Evolutionary conservation across 1,140 invertebrate species (phyloP), one percentile per base, ranked within the genome.

Genomic region (Odontomachus brunneus): DNA sequence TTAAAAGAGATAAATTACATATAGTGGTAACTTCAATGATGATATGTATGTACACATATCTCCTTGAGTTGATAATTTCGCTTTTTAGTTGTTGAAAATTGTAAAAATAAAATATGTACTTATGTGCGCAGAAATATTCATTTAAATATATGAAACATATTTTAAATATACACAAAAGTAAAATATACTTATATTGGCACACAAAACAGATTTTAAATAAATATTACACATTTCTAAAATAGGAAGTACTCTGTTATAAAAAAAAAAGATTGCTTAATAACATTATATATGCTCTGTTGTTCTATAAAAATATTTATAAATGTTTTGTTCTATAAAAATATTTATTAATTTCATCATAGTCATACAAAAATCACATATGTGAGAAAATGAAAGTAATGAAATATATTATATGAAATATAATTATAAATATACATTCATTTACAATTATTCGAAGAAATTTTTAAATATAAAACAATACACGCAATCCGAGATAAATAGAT

Each of bases 281-380:
- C 38, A 26, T n/a, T 38, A 71, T 33, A 24, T 26, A 44, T 44
- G 38, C 9, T 7, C 38, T 48, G 22, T 49, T 26, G 62, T 62
- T 49, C 49, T 62, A 60, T 73, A 63, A 62, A n/a, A n/a, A n/a
- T n/a, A n/a, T n/a, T n/a, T 38, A 71, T 33, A 24, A 24, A 44
- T 44, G 38, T 11, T 7, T 49, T 26, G 62, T 62, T 49, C 49
- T 62, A 60, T 73, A 63, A 62, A 59, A 48, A 62, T 74, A 62
- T 74, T 74, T 55, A 71, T 71, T 72, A 49, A 62, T 62, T 60
- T 60, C 15, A n/a, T 44, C 26, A 4, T 24, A 74, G 19, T 29
- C 22, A 17, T 48, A 29, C n/a, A 53, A 74, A 62, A 62, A n/a
- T 11, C 12, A 22, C 29, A 33, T 33, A 5, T 19, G 44, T 49